phyloP scores from a whole-genome alignment of 2,888 invertebrate species.

The Byasa hedistus region DNA sequence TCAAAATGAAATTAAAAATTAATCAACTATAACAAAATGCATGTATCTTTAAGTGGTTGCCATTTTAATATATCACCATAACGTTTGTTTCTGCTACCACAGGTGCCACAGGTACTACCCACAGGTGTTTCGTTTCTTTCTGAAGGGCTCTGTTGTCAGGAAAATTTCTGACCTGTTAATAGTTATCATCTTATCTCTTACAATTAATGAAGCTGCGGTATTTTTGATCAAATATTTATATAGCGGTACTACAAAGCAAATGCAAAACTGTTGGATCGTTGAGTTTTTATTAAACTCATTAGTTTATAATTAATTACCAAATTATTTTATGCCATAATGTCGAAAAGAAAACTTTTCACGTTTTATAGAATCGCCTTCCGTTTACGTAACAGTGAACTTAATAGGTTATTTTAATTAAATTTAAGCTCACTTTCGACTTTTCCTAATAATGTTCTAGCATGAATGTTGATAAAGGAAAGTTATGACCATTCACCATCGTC shows the following conservation, averaged over 20 bases:
- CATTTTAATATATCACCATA: not conserved
- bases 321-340: not conserved
- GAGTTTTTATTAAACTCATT: constrained; percentile 6
- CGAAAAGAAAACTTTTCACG: constrained; percentile 15
- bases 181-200: not conserved
- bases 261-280: constrained; percentile 9
- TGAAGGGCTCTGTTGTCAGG: not conserved
- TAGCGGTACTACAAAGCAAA: constrained; percentile 9
- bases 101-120: no score
- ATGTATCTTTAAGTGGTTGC: not conserved
- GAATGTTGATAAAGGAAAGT: constrained; percentile 26
- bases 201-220: not conserved
- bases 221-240: constrained; percentile 1
- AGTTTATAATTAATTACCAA: not conserved
- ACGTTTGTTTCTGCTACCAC: not conserved
- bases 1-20: no score
- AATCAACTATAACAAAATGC: not conserved
- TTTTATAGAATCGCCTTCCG: constrained; percentile 14
- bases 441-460: constrained; percentile 13
- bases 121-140: not conserved
- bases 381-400: constrained; percentile 14
- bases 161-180: not conserved
- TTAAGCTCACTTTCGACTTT: constrained; percentile 25
- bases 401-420: constrained; percentile 1
- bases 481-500: constrained; percentile 5